Base-by-base conservation (phyloP, 2,888 invertebrate species). In the Synanthedon tipuliformis region DNA sequence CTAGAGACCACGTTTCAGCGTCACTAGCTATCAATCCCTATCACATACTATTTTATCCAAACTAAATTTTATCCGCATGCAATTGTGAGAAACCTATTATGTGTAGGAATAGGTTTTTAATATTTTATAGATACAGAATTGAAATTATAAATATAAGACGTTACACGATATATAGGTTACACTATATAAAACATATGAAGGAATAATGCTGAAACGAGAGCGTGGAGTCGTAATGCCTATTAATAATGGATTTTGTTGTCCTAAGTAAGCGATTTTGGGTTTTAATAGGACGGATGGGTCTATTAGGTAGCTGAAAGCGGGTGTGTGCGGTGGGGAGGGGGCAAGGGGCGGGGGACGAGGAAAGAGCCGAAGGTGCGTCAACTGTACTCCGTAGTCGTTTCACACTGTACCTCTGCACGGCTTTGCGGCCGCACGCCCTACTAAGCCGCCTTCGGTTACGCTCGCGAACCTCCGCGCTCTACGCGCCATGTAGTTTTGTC, bases 401-500 rank as follows among this genome's bases (percentile, higher is more conserved):
- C 48, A 18, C 64, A 65, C 62, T 63, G 61, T 62, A 54, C 56
- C 58, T 55, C 53, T 52, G 55, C 52, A n/a, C 52, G 56, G 55
- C 60, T 55, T 56, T 53, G 62, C 55, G 66, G 66, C 58, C 65
- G 68, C 73, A 73, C 81, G 79, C 68, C 58, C 60, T 51, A 10
- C 7, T 12, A 8, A 50, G 57, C 63, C 59, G 60, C 61, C 54
- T 52, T 54, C 48, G 56, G 54, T 54, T 60, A 54, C 59, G 55
- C 61, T 60, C 66, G 65, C 66, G 65, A 66, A 54, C 56, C 56
- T 53, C 51, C 69, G 71, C 71, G 71, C 63, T 65, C 61, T 65
- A 57, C 70, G 74, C 72, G 73, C 62, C 53, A 71, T 69, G 65
- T 75, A 71, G 64, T 75, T 77, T 61, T 51, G 54, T 56, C 63